Percentiles rank a stretch among this genome's conserved stretches.
Conservation (phyloP, 2,113 vertebrate genomes). For the Chaetops frenatus region DNA sequence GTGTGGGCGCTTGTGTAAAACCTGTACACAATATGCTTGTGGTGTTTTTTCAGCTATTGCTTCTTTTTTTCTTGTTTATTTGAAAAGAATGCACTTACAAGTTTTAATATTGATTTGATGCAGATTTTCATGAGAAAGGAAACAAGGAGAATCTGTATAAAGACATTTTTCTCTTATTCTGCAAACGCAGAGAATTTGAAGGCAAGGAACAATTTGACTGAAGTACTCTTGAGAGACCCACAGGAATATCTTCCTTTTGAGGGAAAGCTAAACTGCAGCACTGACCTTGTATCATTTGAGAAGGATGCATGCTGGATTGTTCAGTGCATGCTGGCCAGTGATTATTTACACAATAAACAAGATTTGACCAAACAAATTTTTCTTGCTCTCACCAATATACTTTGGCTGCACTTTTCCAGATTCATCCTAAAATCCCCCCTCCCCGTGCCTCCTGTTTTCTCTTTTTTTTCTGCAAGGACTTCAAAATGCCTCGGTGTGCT, state of each 20-base stretch:
- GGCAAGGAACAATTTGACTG: neutral
- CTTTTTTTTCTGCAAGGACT: neutral
- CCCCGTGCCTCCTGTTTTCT: neutral
- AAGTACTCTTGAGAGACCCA: neutral
- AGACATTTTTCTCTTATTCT: neutral
- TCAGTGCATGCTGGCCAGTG: rapidly evolving
- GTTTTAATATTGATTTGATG: neutral
- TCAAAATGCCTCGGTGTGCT: neutral
- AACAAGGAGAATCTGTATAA: neutral
- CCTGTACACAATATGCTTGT: neutral
- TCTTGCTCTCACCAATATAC: neutral
- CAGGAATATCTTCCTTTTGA: neutral
- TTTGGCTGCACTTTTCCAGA: neutral
- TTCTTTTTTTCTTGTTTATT: neutral
- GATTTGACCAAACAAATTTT: neutral
- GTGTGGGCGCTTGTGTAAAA: neutral
- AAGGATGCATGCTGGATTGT: neutral
- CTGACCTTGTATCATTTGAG: neutral
- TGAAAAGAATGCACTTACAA: neutral
- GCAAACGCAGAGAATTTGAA: neutral
- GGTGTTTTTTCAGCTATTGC: neutral
- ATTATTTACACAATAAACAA: neutral
- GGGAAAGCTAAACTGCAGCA: neutral
- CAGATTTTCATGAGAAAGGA: neutral
- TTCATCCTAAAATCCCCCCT: neutral